Base-by-base conservation (phyloP, 2,113 vertebrate genomes). In the Nothocercus nigrocapillus region DNA sequence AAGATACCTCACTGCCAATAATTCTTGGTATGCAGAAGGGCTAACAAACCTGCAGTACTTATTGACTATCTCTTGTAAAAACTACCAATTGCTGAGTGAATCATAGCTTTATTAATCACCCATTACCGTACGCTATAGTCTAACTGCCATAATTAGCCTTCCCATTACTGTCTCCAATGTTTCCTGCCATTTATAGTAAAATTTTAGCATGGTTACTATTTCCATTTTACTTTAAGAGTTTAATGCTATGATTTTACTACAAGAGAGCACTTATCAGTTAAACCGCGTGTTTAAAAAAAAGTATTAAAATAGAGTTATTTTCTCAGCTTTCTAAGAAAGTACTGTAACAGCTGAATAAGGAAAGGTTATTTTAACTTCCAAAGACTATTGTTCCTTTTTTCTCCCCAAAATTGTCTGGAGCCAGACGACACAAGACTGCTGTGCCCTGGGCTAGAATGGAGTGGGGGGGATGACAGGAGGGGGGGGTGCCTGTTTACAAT, bases 401-500 rank as follows among this genome's bases (percentile, higher is more conserved):
- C 76, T 87, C 45, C 78, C 18, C 1, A 72, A 90, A 96, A 91
- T 78, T 96, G 74, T 94, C 73, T 95, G 90, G 91, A 97, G 86
- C 85, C 86, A 95, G 90, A 95, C 90, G 94, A 88, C 94, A 93
- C 79, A 90, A 78, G 90, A 84, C 89, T 95, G 89, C 87, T 95
- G 62, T 95, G 92, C 95, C 96, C 73, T 94, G 79, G 91, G 96
- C 91, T 93, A 90, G 83, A 96, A 88, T 95, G 77, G 73, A 90
- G 89, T 51, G 47, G 63, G 70, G 70, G 85, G 75, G 28, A 85
- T 22, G 84, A 82, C 56, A 78, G 62, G 63, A 85, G 74, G 19
- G 61, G 19, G 61, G 77, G 70, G 45, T 92, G 97, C 96, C 97
- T 98, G 98, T 98, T 98, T 98, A 98, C 98, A 98, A 98, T 98